phyloP scores from a whole-genome alignment of 2,888 invertebrate species.

The Cactoblastis cactorum region DNA sequence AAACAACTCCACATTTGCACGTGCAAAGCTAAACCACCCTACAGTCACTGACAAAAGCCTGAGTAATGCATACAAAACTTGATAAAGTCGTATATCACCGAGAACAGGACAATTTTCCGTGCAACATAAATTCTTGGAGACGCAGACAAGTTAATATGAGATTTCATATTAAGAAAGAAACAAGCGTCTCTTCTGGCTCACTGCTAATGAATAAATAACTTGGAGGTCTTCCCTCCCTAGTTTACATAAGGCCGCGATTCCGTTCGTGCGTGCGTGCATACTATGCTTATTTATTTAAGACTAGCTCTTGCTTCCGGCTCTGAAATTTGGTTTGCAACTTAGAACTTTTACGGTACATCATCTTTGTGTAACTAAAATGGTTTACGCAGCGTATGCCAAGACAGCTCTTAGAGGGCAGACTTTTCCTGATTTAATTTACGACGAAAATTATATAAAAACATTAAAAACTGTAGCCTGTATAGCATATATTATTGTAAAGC shows the following conservation, averaged over 20 bases:
- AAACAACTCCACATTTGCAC: not conserved
- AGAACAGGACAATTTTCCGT: conserved; percentile 49
- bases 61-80: conserved; percentile 41
- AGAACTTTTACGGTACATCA: too few relatives aligned
- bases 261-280: not conserved
- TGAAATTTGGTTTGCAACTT: too few relatives aligned
- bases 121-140: conserved; percentile 55
- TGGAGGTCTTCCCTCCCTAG: conserved; percentile 34
- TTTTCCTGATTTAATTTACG: too few relatives aligned
- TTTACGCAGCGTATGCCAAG: too few relatives aligned
- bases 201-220: conserved; percentile 51
- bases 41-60: conserved; percentile 22
- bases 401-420: too few relatives aligned
- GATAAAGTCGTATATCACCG: conserved; percentile 45
- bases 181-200: conserved; percentile 32
- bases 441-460: too few relatives aligned
- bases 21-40: conserved; percentile 1
- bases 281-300: not conserved
- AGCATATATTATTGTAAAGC: too few relatives aligned
- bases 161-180: conserved; percentile 50
- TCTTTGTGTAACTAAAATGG: too few relatives aligned
- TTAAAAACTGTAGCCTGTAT: too few relatives aligned
- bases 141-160: conserved; percentile 62
- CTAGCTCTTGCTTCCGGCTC: too few relatives aligned
- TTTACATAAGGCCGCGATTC: conserved; percentile 22